Conservation (phyloP, 1,140 invertebrate genomes). For the Dinoponera quadriceps region DNA sequence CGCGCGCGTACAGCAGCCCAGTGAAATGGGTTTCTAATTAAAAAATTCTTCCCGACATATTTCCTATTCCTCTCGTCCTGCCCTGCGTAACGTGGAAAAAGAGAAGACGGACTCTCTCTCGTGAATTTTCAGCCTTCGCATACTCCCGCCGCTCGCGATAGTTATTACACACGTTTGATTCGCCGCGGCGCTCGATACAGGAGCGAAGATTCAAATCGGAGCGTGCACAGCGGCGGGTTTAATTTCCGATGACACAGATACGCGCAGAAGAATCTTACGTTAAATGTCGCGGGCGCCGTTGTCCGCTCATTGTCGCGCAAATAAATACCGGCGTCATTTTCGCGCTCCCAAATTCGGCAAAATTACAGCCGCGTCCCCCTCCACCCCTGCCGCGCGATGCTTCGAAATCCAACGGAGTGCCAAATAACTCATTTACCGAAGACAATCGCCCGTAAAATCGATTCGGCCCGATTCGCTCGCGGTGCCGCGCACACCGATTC, state of each 20-base stretch:
- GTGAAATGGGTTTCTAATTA: constrained; percentile 50
- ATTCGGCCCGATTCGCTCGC: not conserved
- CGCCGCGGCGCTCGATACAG: too few species aligned
- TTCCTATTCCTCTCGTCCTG: constrained; percentile 4
- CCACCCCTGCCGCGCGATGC: not conserved
- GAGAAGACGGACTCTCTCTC: not conserved
- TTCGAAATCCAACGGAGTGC: not conserved
- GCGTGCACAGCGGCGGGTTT: too few species aligned
- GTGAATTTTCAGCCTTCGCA: not conserved
- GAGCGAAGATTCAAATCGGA: too few species aligned
- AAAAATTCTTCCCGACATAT: constrained; percentile 51
- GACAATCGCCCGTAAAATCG: constrained; percentile 11
- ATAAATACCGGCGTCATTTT: too few species aligned
- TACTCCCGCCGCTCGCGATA: not conserved
- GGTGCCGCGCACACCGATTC: not conserved
- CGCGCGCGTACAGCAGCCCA: not conserved
- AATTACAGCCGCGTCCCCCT: too few species aligned
- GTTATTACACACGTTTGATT: too few species aligned
- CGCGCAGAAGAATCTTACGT: too few species aligned
- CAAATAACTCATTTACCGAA: constrained; percentile 12
- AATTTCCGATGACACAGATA: too few species aligned
- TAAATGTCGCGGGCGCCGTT: too few species aligned
- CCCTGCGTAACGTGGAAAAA: not conserved
- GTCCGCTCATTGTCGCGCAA: too few species aligned
- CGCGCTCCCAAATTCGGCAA: too few species aligned